Evolutionary conservation across 2,888 invertebrate species (phyloP), one percentile per base, ranked within the genome.

Genomic region (Diarsia brunnea): DNA sequence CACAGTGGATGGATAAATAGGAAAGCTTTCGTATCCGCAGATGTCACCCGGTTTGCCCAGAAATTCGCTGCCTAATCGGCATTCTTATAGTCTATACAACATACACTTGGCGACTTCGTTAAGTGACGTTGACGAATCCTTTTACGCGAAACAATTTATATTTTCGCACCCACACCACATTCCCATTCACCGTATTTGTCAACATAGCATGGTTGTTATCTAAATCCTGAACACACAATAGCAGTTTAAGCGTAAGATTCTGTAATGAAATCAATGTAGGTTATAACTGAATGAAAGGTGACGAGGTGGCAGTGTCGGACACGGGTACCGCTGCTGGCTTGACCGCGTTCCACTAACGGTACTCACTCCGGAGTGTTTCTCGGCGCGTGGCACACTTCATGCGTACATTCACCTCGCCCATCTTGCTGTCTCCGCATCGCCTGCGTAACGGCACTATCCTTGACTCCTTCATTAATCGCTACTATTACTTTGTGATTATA

Each of bases 331-430:
- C 91, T 93, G 95, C 92, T 89, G 92, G 94, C 94, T 94, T 96
- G 96, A 96, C 96, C 96, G 96, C 96, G 95, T 95, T 96, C 95
- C 95, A 93, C 92, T 96, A 96, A 96, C 96, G 96, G 96, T 96
- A 96, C 92, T 93, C 94, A 94, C 92, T 94, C 93, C 94, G 95
- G 95, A 95, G 95, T 94, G 94, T 96, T 95, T 96, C 95, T 95
- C 94, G 92, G 94, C 95, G 92, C 93, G 94, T 95, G 96, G 95
- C 96, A 96, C 96, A 96, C 95, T 96, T 96, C 89, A 94, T 93
- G 95, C 95, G 96, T 96, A 92, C 96, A 93, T 96, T 96, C 96
- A 96, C 96, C 96, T 96, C 94, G 88, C 87, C 93, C 93, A 95
- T 95, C 94, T 94, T 91, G 88, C 91, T 92, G 92, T 92, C 94